Evolutionary conservation across 2,888 invertebrate genomes (phyloP).

Genomic region (Drosophila melanocephala): DNA sequence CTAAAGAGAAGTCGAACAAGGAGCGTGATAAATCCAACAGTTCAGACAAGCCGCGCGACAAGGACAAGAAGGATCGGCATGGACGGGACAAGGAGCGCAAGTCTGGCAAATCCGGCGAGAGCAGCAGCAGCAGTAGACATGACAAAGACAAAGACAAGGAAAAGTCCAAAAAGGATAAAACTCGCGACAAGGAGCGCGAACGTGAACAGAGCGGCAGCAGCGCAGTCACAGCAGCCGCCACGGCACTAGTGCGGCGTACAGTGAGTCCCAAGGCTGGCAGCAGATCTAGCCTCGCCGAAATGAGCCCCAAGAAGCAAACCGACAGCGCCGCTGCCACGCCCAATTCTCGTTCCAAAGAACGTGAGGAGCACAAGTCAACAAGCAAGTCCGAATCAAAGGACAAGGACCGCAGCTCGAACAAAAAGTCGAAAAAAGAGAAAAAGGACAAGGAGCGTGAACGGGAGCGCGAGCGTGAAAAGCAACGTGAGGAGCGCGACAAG

Average conservation of each 20-base stretch:
- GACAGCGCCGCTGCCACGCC: slow-evolving; percentile 47
- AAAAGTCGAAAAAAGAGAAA: slow-evolving; percentile 87
- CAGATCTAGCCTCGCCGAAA: slow-evolving; percentile 55
- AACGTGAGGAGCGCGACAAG: slow-evolving; percentile 82
- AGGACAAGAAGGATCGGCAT: slow-evolving; percentile 87
- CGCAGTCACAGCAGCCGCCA: slow-evolving; percentile 19
- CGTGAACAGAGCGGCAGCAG: slow-evolving; percentile 80
- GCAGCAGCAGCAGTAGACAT: slow-evolving; percentile 80
- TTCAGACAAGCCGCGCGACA: slow-evolving; percentile 84
- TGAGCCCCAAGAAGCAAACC: slow-evolving; percentile 65
- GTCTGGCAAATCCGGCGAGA: slow-evolving; percentile 84
- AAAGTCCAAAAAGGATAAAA: slow-evolving; percentile 86
- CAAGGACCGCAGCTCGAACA: slow-evolving; percentile 81
- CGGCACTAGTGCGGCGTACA: slow-evolving; percentile 59
- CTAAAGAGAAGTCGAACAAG: slow-evolving; percentile 79
- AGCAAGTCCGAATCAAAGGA: slow-evolving; percentile 69
- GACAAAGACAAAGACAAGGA: slow-evolving; percentile 86
- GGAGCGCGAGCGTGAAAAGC: slow-evolving; percentile 86
- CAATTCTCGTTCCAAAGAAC: slow-evolving; percentile 69
- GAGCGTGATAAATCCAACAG: slow-evolving; percentile 80
- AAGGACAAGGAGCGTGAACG: slow-evolving; percentile 88
- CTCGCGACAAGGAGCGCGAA: slow-evolving; percentile 87
- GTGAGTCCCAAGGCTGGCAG: slow-evolving; percentile 65
- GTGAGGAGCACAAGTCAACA: slow-evolving; percentile 65
- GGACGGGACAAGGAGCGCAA: slow-evolving; percentile 87